phyloP scores from a whole-genome alignment of 1,140 invertebrate genomes.

The Diabrotica virgifera region DNA sequence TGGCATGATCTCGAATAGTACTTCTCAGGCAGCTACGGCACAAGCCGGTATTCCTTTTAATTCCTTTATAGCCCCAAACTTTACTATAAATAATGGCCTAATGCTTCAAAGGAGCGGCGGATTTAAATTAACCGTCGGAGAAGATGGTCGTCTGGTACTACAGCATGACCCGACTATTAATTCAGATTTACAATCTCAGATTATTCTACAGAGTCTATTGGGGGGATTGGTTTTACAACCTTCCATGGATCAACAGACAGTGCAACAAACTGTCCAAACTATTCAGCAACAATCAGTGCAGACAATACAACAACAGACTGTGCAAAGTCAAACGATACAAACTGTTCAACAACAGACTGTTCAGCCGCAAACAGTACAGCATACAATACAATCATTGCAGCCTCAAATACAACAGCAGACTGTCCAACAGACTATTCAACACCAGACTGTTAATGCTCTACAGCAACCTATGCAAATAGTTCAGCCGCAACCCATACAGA shows the following conservation, averaged over 20 bases:
- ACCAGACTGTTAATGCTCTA: conserved; percentile 42
- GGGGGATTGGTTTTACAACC: conserved; percentile 45
- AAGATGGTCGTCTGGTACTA: conserved; percentile 45
- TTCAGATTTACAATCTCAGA: conserved; percentile 45
- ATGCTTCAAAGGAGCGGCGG: conserved; percentile 45
- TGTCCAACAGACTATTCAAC: conserved; percentile 45
- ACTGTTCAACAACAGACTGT: conserved; percentile 47
- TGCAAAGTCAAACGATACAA: conserved; percentile 46
- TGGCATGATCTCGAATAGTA: conserved; percentile 41
- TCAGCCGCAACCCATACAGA: conserved; percentile 42
- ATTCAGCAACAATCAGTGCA: conserved; percentile 48
- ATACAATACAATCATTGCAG: conserved; percentile 40
- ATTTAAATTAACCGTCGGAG: conserved; percentile 45
- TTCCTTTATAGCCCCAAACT: conserved; percentile 44
- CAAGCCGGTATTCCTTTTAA: conserved; percentile 38
- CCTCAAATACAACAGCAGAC: conserved; percentile 45
- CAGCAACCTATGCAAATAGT: conserved; percentile 46
- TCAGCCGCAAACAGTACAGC: conserved; percentile 41
- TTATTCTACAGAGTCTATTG: conserved; percentile 46
- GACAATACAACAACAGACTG: conserved; percentile 48
- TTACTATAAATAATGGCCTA: conserved; percentile 47
- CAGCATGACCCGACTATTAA: conserved; percentile 47
- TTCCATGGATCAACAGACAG: conserved; percentile 45
- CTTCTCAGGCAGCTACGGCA: conserved; percentile 32
- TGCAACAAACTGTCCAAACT: conserved; percentile 48